Conservation (phyloP, 2,113 vertebrate genomes). For the Tonatia bakeri region DNA sequence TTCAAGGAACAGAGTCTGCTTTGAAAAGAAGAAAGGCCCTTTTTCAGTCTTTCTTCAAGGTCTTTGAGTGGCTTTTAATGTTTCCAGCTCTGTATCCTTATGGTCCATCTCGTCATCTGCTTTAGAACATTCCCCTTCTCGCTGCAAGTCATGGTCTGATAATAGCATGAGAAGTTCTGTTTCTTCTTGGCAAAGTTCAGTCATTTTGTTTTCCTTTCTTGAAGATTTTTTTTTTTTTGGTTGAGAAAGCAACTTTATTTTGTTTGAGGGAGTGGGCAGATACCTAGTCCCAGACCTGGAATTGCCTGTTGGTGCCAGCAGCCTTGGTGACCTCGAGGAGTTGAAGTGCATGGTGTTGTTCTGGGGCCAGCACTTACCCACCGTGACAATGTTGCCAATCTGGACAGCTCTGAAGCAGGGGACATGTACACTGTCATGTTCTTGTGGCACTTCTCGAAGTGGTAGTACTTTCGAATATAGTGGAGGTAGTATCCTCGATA, state of each 20-base stretch:
- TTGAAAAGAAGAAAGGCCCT: neutral
- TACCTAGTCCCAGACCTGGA: slow-evolving; percentile 50
- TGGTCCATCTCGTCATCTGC: neutral
- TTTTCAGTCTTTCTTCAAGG: neutral
- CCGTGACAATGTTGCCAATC: slow-evolving; percentile 89
- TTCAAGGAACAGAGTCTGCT: neutral
- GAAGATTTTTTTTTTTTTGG: neutral
- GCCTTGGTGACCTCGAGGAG: slow-evolving; percentile 95
- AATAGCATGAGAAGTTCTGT: neutral
- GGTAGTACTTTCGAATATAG: slow-evolving; percentile 98
- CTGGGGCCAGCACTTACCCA: slow-evolving; percentile 92
- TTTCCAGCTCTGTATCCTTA: neutral
- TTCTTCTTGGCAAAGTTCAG: neutral
- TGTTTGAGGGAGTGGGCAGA: too few species aligned
- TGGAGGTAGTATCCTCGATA: slow-evolving; percentile 96
- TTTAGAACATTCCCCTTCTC: neutral
- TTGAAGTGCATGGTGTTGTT: slow-evolving; percentile 95
- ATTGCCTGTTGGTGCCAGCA: slow-evolving; percentile 90
- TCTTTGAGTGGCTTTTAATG: neutral
- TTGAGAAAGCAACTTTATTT: slow-evolving; percentile 59
- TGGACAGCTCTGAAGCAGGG: slow-evolving; percentile 95
- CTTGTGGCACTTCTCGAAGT: slow-evolving; percentile 98
- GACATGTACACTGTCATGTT: slow-evolving; percentile 95
- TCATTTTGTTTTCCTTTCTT: neutral
- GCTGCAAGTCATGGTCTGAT: neutral